Conservation (phyloP, 2,113 vertebrate species). For the Cricetomys ansorgei region DNA sequence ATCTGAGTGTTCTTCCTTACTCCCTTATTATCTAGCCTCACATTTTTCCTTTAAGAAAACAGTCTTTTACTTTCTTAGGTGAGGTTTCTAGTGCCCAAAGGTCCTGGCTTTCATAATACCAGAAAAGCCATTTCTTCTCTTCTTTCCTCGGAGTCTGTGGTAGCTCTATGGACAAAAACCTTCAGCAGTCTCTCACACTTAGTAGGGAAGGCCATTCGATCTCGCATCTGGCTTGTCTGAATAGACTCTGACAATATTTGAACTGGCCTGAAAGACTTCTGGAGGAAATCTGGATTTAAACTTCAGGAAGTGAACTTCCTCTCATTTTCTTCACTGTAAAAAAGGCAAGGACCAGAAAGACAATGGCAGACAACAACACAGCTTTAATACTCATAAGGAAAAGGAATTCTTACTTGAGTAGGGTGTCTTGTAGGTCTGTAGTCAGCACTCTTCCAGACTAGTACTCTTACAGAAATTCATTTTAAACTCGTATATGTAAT, state of each 20-base stretch:
- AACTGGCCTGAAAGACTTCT: constrained; percentile 35
- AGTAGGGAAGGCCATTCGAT: constrained; percentile 15
- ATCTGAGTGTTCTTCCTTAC: not conserved
- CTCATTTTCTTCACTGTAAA: constrained; percentile 35
- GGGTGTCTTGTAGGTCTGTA: not conserved
- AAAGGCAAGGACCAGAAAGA: constrained; percentile 49
- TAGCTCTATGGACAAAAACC: not conserved
- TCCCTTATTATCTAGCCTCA: not conserved
- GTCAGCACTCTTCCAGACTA: not conserved
- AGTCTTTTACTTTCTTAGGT: not conserved
- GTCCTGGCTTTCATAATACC: not conserved
- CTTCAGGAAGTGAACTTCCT: constrained; percentile 44
- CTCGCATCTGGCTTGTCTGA: not conserved
- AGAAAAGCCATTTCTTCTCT: not conserved
- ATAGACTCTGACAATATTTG: constrained; percentile 39
- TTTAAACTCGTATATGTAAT: not conserved
- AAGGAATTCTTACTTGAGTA: not conserved
- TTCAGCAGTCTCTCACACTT: not conserved
- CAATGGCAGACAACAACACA: not conserved
- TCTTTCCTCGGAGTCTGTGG: not conserved
- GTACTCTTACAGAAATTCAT: not conserved
- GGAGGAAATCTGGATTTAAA: constrained; percentile 69
- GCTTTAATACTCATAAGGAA: not conserved
- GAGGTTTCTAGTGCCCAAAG: not conserved
- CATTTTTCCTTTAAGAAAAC: constrained; percentile 36